Evolutionary conservation across 2,797 vertebrate genomes (phyloP), one percentile per base, ranked within the genome.

Genomic region (Sebastes hubbsi): DNA sequence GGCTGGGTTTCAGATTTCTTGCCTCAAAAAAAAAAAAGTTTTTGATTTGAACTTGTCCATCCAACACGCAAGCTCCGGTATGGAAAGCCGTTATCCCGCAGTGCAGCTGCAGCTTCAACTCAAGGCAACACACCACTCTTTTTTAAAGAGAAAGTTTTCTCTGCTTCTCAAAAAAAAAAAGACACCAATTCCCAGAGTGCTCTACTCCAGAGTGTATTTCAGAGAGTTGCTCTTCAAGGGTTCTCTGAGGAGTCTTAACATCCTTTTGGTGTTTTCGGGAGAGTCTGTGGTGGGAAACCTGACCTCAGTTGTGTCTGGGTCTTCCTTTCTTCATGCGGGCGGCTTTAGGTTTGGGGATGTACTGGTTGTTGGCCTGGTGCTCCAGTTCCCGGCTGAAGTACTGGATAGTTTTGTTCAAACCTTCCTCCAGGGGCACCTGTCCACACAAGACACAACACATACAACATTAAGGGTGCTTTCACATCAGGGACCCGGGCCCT

Each of bases 341-440:
- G 0, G 98, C 97, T 94, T 99, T 99, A 22, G 99, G 98, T 94
- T 99, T 99, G 88, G 99, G 99, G 93, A 99, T 99, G 93, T 99
- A 99, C 85, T 99, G 98, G 87, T 99, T 99, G 90, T 99, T 99
- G 10, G 97, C 98, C 92, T 99, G 99, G 93, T 99, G 97, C 86
- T 99, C 98, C 2, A 99, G 97, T 76, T 99, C 98, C 90, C 98
- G 96, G 74, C 96, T 98, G 95, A 99, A 99, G 92, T 99, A 99
- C 93, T 99, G 98, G 90, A 99, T 99, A 6, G 99, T 99, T 96
- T 99, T 99, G 91, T 99, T 99, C 86, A 99, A 91, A 29, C 99
- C 99, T 95, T 99, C 99, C 90, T 99, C 98, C 95, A 99, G 78
- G 0, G 99, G 99, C 22, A 99, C 99, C 99, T 99, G 89, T 83